phyloP scores from a whole-genome alignment of 2,888 invertebrate genomes.

The Drosophila planitibia region DNA sequence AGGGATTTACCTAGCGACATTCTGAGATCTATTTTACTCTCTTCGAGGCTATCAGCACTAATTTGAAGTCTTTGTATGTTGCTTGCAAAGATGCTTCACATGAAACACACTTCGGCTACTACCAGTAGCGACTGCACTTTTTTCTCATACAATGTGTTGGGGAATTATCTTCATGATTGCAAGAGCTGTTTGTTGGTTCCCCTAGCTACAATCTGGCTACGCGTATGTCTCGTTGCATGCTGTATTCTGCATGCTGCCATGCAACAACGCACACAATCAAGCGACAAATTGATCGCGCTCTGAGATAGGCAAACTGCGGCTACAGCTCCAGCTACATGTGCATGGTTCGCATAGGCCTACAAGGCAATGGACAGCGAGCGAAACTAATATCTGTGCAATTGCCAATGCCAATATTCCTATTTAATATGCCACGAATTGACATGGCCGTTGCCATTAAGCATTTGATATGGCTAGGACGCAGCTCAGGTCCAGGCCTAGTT shows the following conservation, averaged over 20 bases:
- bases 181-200: not conserved
- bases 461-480: conserved; percentile 64
- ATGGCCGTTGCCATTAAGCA: conserved; percentile 77
- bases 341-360: conserved; percentile 54
- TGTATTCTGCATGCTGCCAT: conserved; percentile 39
- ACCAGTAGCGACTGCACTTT: not conserved
- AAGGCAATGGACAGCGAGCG: conserved; percentile 33
- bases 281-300: conserved; percentile 79
- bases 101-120: not conserved
- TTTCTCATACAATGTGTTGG: not conserved
- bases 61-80: not conserved
- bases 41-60: not conserved
- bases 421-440: conserved; percentile 83
- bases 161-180: not conserved
- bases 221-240: conserved; percentile 20
- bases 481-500: conserved; percentile 13
- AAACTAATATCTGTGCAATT: conserved; percentile 78
- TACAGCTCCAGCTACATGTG: conserved; percentile 31
- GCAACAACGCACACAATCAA: conserved; percentile 75
- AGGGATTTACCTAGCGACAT: not conserved
- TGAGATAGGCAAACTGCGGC: conserved; percentile 57
- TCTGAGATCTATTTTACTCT: not conserved
- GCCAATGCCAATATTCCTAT: conserved; percentile 81
- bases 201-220: not conserved
- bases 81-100: not conserved